Conservation (phyloP, 2,113 vertebrate species). For the Sprattus sprattus region DNA sequence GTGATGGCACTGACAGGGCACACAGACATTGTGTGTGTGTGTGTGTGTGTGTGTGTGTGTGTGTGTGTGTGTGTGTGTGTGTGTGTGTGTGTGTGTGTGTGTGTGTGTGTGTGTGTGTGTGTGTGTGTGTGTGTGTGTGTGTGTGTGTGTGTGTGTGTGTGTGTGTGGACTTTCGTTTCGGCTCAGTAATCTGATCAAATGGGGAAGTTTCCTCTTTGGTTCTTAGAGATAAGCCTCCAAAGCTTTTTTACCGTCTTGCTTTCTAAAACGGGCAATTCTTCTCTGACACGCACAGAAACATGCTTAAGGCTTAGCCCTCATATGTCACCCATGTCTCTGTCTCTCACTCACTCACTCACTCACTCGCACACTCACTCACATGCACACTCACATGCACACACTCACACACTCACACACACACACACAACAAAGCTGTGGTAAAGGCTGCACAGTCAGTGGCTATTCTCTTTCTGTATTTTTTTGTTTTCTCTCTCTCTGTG, state of each 20-base stretch:
- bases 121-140: background rate
- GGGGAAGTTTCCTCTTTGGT: background rate
- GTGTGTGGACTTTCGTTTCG: background rate
- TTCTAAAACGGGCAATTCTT: background rate
- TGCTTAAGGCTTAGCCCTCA: background rate
- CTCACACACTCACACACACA: no score
- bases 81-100: background rate
- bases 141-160: background rate
- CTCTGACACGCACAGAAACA: background rate
- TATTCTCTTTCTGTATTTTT: no score
- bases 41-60: background rate
- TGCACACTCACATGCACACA: no score
- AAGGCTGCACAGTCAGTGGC: no score
- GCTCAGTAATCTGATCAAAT: background rate
- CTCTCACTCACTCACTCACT: background rate
- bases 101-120: background rate
- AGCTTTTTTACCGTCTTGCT: background rate
- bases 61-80: background rate
- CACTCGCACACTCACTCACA: background rate
- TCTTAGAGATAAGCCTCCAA: background rate
- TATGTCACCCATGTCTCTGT: background rate
- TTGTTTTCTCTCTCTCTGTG: background rate
- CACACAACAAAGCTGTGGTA: no score
- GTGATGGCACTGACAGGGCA: background rate
- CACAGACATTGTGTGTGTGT: no score